These are phyloP conservation scores for Cyprinodon variegatus DNA, from an alignment of 2,113 vertebrate species.

Conservation along the genomic window DNA sequence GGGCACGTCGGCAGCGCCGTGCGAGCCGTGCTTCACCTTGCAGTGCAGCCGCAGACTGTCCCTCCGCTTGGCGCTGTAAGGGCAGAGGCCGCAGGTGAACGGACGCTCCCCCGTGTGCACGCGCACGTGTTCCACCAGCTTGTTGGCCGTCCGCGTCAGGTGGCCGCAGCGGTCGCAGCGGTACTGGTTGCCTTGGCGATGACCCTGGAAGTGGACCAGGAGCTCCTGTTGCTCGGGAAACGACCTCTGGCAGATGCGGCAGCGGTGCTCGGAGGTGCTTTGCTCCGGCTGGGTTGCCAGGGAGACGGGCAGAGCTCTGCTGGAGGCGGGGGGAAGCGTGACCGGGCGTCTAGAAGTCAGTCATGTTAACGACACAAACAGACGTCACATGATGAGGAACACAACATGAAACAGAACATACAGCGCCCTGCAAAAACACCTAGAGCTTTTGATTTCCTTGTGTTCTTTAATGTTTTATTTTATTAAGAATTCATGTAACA, in stretches of 20 bases:
- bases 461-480: not conserved
- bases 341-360: constrained; percentile 60
- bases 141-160: constrained; percentile 98
- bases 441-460: too few relatives aligned
- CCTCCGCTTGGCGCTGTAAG: constrained; percentile 98
- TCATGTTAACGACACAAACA: constrained; percentile 29
- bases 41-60: constrained; percentile 99
- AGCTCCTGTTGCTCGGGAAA: constrained; percentile 97
- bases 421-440: not conserved
- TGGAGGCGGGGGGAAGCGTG: constrained; percentile 50
- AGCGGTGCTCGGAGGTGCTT: constrained; percentile 85
- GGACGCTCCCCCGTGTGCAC: constrained; percentile 98
- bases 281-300: constrained; percentile 75
- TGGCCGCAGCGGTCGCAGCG: constrained; percentile 98
- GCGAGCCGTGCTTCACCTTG: constrained; percentile 93
- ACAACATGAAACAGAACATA: not conserved
- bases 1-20: constrained; percentile 73
- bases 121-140: constrained; percentile 97
- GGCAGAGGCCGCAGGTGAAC: constrained; percentile 98
- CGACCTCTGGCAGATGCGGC: constrained; percentile 97
- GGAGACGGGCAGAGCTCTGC: constrained; percentile 84
- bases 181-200: constrained; percentile 99
- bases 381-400: not conserved
- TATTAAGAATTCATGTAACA: not conserved
- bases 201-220: constrained; percentile 95